Evolutionary conservation across 2,888 invertebrate species (phyloP).

Genomic region (Omphaloscelis lunosa): DNA sequence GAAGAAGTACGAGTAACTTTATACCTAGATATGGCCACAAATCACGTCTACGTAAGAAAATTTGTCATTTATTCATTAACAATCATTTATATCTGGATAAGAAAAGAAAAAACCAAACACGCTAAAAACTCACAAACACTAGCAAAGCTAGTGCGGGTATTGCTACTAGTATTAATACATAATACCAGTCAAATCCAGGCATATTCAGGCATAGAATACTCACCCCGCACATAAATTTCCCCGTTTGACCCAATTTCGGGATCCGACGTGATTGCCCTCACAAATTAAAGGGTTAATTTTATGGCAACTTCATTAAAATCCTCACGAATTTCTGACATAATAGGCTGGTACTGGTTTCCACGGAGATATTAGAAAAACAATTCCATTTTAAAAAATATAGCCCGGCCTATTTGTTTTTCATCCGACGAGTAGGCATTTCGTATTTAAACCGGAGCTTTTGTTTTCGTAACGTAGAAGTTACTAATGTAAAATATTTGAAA

Average conservation of each 20-base stretch:
- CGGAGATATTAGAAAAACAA: neutral
- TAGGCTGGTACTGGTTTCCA: neutral
- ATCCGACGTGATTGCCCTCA: slow-evolving; percentile 24
- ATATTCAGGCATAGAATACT: neutral
- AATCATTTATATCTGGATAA: too few species aligned
- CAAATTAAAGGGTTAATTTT: slow-evolving; percentile 37
- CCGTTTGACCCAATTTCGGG: slow-evolving; percentile 43
- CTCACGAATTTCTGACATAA: neutral
- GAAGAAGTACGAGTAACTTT: too few species aligned
- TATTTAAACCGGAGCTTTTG: neutral
- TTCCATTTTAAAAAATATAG: neutral
- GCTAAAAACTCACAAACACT: neutral
- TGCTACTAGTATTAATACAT: neutral
- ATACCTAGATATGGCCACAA: too few species aligned
- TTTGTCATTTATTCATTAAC: too few species aligned
- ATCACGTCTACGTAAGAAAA: too few species aligned
- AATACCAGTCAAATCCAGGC: slow-evolving; percentile 2
- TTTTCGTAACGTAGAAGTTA: slow-evolving; percentile 2
- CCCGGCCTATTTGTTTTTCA: neutral
- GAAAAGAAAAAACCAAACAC: too few species aligned
- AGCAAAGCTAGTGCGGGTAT: neutral
- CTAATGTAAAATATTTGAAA: neutral
- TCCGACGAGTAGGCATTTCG: too few species aligned
- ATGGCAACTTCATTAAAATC: slow-evolving; percentile 44
- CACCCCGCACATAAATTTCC: slow-evolving; percentile 40